These are phyloP conservation scores for Aplocera efformata DNA, from an alignment of 2,888 invertebrate species.

Conservation along the genomic window DNA sequence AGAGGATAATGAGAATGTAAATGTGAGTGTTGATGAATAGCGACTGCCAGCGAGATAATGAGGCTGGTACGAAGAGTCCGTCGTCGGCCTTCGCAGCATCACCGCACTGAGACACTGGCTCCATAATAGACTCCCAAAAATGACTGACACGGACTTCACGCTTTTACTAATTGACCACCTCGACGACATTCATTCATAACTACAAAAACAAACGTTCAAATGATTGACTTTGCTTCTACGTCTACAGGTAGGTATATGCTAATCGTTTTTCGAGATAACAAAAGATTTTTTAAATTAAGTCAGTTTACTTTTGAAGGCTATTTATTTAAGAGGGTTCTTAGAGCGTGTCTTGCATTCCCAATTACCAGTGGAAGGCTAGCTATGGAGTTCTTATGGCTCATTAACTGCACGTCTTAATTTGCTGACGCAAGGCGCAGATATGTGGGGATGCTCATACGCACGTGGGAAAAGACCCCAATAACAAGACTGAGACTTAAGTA, in stretches of 20 bases:
- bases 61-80: slow-evolving; percentile 37
- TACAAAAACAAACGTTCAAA: slow-evolving; percentile 56
- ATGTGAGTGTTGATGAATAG: slow-evolving; percentile 53
- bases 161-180: slow-evolving; percentile 76
- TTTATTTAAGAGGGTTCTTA: slow-evolving; percentile 40
- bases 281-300: slow-evolving; percentile 36
- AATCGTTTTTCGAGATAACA: slow-evolving; percentile 43
- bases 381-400: slow-evolving; percentile 24
- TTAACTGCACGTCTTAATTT: slow-evolving; percentile 49
- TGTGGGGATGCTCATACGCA: too few species aligned
- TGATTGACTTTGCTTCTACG: slow-evolving; percentile 59
- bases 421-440: too few species aligned
- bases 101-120: slow-evolving; percentile 40
- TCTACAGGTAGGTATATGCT: slow-evolving; percentile 51
- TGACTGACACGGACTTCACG: slow-evolving; percentile 73
- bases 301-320: slow-evolving; percentile 28
- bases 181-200: slow-evolving; percentile 56
- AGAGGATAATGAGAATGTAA: slow-evolving; percentile 66
- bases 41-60: slow-evolving; percentile 55
- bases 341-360: slow-evolving; percentile 44
- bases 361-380: slow-evolving; percentile 38
- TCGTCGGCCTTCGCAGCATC: slow-evolving; percentile 65
- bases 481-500: too few species aligned
- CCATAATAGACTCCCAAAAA: slow-evolving; percentile 62
- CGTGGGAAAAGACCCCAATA: too few species aligned